Percentiles rank a stretch among this genome's conserved stretches.
Evolutionary conservation across 1,140 invertebrate species (phyloP).

Genomic region (Propsilocerus akamusi): DNA sequence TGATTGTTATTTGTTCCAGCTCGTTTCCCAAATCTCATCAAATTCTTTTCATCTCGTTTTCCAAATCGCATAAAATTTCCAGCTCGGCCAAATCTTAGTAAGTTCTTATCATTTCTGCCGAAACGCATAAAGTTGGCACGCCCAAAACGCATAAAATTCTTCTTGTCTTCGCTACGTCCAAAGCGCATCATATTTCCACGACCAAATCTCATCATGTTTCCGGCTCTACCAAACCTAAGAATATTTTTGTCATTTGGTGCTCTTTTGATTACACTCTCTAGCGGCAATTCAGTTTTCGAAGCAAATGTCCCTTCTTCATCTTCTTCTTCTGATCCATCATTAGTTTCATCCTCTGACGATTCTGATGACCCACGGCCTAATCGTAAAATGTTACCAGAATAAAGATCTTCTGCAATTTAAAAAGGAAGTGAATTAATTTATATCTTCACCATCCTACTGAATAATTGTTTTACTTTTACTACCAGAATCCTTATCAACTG

Average conservation of each 20-base stretch:
- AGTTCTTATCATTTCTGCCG: neutral
- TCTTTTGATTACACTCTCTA: too few species aligned
- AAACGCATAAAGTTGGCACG: neutral
- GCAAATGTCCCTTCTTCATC: neutral
- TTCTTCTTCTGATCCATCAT: neutral
- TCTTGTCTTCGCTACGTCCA: neutral
- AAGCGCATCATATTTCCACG: constrained; percentile 4
- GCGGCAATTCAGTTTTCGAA: neutral
- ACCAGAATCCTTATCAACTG: too few species aligned
- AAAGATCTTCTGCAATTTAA: too few species aligned
- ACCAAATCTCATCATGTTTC: constrained; percentile 4
- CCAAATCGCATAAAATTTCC: constrained; percentile 5
- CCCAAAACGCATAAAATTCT: neutral
- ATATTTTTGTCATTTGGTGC: neutral
- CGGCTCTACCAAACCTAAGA: neutral
- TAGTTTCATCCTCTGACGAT: neutral
- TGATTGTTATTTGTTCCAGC: neutral
- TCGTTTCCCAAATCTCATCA: neutral
- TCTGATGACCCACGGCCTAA: neutral
- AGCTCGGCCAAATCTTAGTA: neutral
- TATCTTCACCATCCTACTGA: too few species aligned
- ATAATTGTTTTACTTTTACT: too few species aligned
- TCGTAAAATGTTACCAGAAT: constrained; percentile 3
- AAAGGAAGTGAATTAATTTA: too few species aligned
- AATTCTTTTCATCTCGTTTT: neutral